Base-by-base conservation (phyloP, 2,113 vertebrate genomes). In the Oxygymnocypris stewartii region DNA sequence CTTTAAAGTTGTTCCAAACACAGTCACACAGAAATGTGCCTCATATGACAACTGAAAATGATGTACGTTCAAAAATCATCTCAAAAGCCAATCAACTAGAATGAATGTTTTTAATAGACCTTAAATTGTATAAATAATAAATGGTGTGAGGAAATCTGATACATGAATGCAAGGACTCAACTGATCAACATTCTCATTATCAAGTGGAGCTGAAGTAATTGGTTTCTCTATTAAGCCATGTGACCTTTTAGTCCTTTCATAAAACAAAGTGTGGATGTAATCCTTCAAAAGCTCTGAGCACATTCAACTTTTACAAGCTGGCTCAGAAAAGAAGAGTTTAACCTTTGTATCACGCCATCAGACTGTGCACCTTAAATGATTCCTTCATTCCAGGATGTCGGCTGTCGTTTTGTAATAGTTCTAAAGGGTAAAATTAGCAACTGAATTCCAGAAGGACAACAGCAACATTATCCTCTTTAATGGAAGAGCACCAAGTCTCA, bases 381-480 rank as follows among this genome's bases (percentile, higher is more conserved):
- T 4, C 65, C 77, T 67, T 69, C 59, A 42, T 35, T 37, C 61
- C 75, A 85, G 49, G 73, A 89, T 85, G 82, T 63, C 13, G 12
- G 37, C n/a, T 69, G 65, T 63, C 79, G 31, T 74, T 82, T 61
- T 13, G 16, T 83, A 69, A 31, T 86, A 69, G 73, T 84, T 87
- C 76, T 42, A 84, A 89, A 82, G 37, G 76, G 28, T 35, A 88
- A 87, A 87, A 90, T 88, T 85, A 85, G 87, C 80, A 75, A 86
- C 54, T 86, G 14, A 85, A 88, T 71, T 74, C 86, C 86, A 79
- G 20, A 84, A 90, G 88, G 92, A 93, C 86, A 89, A 86, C 84
- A 88, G 85, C 87, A 93, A 91, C 90, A 90, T 93, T 92, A 92
- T 84, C 67, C 89, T 80, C 71, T 87, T 90, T 93, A 93, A 93